Evolutionary conservation across 2,113 vertebrate genomes (phyloP).

Genomic region (Gracilinanus agilis): DNA sequence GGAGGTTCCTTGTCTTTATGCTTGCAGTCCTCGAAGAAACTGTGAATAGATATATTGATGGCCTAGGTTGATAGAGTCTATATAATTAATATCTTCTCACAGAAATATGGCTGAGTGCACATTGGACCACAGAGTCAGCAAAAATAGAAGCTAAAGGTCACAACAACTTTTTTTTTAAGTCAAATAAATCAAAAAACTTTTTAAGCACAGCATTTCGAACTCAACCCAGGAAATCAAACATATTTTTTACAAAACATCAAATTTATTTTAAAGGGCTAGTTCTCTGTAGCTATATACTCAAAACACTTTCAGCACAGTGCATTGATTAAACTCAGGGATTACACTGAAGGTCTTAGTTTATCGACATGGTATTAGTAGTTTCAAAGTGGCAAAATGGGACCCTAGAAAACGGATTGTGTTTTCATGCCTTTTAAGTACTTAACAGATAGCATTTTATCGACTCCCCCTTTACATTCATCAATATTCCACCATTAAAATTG

Average conservation of each 20-base stretch:
- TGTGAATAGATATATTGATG: constrained; percentile 55
- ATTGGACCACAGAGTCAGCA: constrained; percentile 71
- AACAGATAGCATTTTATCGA: constrained; percentile 14
- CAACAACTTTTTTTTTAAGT: constrained; percentile 70
- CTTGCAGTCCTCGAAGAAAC: constrained; percentile 73
- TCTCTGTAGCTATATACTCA: constrained; percentile 69
- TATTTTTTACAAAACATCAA: constrained; percentile 66
- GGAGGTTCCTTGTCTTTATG: constrained; percentile 55
- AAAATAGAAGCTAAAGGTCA: constrained; percentile 67
- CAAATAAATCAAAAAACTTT: constrained; percentile 68
- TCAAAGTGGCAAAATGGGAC: constrained; percentile 1
- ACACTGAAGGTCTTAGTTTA: constrained; percentile 8
- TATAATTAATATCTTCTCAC: constrained; percentile 64
- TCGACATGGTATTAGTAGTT: background rate
- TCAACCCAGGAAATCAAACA: constrained; percentile 70
- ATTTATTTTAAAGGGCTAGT: constrained; percentile 63
- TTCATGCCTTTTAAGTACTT: constrained; percentile 25
- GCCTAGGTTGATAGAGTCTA: constrained; percentile 70
- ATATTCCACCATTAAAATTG: constrained; percentile 19
- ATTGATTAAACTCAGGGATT: background rate
- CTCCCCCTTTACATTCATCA: background rate
- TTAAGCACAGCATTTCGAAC: constrained; percentile 71
- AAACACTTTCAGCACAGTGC: constrained; percentile 2
- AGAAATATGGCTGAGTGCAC: constrained; percentile 75
- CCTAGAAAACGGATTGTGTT: constrained; percentile 10